Percentiles rank a stretch among this genome's conserved stretches.
Conservation (phyloP, 2,888 invertebrate genomes). For the Mythimna albipuncta region DNA sequence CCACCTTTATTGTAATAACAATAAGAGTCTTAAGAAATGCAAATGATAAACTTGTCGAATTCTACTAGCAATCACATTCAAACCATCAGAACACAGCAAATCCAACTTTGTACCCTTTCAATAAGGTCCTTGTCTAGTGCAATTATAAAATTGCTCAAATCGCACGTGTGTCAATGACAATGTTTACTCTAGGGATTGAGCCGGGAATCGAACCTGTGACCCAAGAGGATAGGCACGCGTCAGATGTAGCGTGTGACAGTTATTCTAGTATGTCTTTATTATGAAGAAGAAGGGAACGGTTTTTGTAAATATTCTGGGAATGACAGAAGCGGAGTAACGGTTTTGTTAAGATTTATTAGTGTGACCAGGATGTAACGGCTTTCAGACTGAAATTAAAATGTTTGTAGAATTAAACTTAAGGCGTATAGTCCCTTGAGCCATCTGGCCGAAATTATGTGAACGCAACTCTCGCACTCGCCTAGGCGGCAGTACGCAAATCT, state of each 20-base stretch:
- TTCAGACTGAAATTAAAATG: background rate
- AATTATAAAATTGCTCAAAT: background rate
- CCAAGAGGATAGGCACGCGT: slow-evolving; percentile 65
- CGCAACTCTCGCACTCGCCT: too few species aligned
- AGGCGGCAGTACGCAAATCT: too few species aligned
- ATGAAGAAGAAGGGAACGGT: slow-evolving; percentile 17
- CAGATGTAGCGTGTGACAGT: slow-evolving; percentile 53
- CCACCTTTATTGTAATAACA: accelerated
- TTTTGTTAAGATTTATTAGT: background rate
- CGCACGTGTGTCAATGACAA: slow-evolving; percentile 61
- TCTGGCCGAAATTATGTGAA: too few species aligned
- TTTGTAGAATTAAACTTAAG: background rate
- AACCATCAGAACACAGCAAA: background rate
- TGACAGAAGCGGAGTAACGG: slow-evolving; percentile 12
- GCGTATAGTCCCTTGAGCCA: too few species aligned
- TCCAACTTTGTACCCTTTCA: accelerated
- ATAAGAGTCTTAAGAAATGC: background rate
- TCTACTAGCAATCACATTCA: slow-evolving; percentile 3
- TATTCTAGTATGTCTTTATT: slow-evolving; percentile 53
- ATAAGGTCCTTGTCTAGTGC: background rate
- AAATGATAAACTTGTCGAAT: background rate
- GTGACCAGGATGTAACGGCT: slow-evolving; percentile 17
- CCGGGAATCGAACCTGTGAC: slow-evolving; percentile 62
- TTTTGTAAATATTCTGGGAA: slow-evolving; percentile 36
- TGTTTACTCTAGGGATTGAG: slow-evolving; percentile 64